Evolutionary conservation across 2,797 vertebrate species (phyloP).

Genomic region (Esox lucius): DNA sequence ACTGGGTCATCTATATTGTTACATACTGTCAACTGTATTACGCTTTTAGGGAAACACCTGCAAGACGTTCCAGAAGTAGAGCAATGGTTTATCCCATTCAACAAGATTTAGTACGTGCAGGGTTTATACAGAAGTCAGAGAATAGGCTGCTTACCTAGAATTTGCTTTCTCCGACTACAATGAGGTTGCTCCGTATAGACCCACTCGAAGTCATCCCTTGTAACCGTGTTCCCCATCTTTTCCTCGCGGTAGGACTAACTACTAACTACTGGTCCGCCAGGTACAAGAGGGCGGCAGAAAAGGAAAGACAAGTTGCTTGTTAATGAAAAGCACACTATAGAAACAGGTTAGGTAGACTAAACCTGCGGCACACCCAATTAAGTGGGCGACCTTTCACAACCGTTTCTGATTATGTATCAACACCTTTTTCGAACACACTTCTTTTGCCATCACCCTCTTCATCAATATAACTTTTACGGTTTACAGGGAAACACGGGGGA

Average conservation of each 20-base stretch:
- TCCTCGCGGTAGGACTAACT: background rate
- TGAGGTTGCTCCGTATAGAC: conserved; percentile 80
- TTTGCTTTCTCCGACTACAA: conserved; percentile 72
- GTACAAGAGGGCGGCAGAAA: background rate
- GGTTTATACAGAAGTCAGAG: background rate
- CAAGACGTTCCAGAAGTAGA: background rate
- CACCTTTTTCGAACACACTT: background rate
- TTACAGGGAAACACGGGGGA: no score
- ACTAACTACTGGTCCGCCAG: background rate
- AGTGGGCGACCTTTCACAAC: background rate
- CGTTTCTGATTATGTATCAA: background rate
- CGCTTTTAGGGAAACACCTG: background rate
- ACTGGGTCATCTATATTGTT: background rate
- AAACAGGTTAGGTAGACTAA: background rate
- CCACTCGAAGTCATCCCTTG: conserved; percentile 79
- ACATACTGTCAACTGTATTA: background rate
- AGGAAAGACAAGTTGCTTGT: background rate
- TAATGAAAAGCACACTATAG: background rate
- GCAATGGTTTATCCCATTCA: background rate
- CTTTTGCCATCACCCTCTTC: background rate
- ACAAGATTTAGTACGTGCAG: background rate
- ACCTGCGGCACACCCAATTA: background rate
- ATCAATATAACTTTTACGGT: background rate
- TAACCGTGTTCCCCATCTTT: conserved; percentile 70
- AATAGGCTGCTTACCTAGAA: conserved; percentile 67